Base-by-base conservation (phyloP, 2,113 vertebrate genomes). In the Tragelaphus strepsiceros region DNA sequence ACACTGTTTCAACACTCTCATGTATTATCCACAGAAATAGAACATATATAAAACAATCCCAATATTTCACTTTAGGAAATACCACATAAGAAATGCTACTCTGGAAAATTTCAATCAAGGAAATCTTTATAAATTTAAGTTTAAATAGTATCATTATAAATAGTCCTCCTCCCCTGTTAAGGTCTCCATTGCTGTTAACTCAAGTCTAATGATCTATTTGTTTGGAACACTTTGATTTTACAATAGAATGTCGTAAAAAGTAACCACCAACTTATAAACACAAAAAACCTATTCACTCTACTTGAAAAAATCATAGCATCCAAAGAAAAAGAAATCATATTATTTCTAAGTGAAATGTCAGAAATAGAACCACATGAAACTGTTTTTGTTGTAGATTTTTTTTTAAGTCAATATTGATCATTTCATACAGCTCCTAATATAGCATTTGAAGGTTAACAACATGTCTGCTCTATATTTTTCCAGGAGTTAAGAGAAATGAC, bases 41-140 rank as follows among this genome's bases (percentile, higher is more conserved):
- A 94, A 54, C 10, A 35, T 46, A 35, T 53, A 90, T 16, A 74
- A 80, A 98, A 86, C 17, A 93, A 39, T n/a, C 58, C 28, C 62
- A 90, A 77, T 90, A 91, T 81, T 94, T 96, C 53, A 91, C 22
- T 90, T 80, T 71, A 93, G 59, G 7, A 98, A 98, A 97, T 51
- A 97, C 9, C 26, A 19, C 85, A 32, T 81, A 97, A 91, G n/a
- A 96, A 96, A 49, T 64, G 53, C 49, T 95, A 94, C 6, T 77
- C 46, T 92, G n/a, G 22, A 96, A 96, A 95, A 43, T 61, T 88
- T 85, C 46, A 53, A 97, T 95, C 26, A 98, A 96, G 81, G 64
- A 92, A 62, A 80, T 92, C 26, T 96, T 96, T 88, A 96, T 61
- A 94, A 91, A 95, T 64, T 61, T 77, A 82, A 77, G 2, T 54